phyloP scores from a whole-genome alignment of 2,888 invertebrate species.

The Agrochola lychnidis region DNA sequence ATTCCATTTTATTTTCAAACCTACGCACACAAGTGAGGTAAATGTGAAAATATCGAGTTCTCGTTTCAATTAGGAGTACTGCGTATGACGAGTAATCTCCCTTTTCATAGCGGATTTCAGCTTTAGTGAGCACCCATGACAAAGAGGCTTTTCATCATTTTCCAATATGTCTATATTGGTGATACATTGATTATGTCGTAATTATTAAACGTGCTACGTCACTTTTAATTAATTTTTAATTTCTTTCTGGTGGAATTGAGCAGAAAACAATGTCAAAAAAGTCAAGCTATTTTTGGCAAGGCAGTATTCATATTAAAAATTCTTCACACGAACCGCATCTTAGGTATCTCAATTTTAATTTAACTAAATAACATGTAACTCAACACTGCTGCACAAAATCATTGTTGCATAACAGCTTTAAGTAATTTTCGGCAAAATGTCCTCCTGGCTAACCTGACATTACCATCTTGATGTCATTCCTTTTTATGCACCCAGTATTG shows the following conservation, averaged over 20 bases:
- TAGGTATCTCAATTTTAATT: conserved; percentile 36
- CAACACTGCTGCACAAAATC: conserved; percentile 21
- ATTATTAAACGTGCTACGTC: conserved; percentile 23
- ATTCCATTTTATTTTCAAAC: conserved; percentile 19
- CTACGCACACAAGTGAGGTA: conserved; percentile 9
- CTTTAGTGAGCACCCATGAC: conserved; percentile 48
- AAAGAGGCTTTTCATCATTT: conserved; percentile 54
- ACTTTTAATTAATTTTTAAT: conserved; percentile 51
- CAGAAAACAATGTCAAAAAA: background rate
- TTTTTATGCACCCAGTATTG: conserved; percentile 9
- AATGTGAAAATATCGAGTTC: conserved; percentile 37
- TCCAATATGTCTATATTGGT: conserved; percentile 48
- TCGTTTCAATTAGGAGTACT: conserved; percentile 66
- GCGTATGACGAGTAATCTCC: conserved; percentile 67
- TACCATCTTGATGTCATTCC: conserved; percentile 63
- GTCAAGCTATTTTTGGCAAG: background rate
- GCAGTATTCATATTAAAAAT: conserved; percentile 21
- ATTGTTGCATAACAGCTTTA: conserved; percentile 22
- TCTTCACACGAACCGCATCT: conserved; percentile 17
- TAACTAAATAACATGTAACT: conserved; percentile 24
- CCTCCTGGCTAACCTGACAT: conserved; percentile 29
- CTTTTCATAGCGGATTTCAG: conserved; percentile 73
- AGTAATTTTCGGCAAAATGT: conserved; percentile 14
- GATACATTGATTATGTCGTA: conserved; percentile 28
- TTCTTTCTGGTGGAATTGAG: background rate